Evolutionary conservation across 2,113 vertebrate genomes (phyloP).

Genomic region (Cottus gobio): DNA sequence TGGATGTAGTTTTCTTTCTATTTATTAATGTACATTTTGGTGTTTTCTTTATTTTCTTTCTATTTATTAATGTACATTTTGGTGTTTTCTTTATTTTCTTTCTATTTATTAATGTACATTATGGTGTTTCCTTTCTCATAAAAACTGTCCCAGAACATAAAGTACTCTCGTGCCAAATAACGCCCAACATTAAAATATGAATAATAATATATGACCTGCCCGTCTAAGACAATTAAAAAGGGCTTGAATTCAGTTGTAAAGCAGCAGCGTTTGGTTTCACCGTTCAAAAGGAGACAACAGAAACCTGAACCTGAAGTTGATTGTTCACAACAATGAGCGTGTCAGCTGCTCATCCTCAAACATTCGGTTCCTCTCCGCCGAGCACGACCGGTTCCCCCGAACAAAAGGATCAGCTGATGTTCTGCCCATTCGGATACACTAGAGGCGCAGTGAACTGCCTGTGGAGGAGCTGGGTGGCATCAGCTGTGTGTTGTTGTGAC

Average conservation of each 20-base stretch:
- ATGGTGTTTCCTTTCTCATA: too few relatives aligned
- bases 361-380: not conserved
- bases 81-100: not conserved
- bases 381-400: not conserved
- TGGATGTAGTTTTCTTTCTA: too few relatives aligned
- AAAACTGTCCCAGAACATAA: not conserved
- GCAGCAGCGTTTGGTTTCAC: not conserved
- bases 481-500: conserved; percentile 34
- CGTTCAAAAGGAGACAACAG: not conserved
- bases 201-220: not conserved
- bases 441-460: not conserved
- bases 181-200: not conserved
- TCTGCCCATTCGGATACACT: not conserved
- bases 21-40: not conserved
- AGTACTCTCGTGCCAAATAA: not conserved
- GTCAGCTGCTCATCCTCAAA: not conserved
- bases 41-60: not conserved
- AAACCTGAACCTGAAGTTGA: not conserved
- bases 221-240: not conserved
- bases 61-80: not conserved
- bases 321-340: not conserved
- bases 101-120: not conserved
- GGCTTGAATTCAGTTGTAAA: not conserved
- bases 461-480: conserved; percentile 5
- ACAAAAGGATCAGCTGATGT: not conserved